These are phyloP conservation scores for Bombus polaris DNA, from an alignment of 1,140 invertebrate species.

Conservation along the genomic window DNA sequence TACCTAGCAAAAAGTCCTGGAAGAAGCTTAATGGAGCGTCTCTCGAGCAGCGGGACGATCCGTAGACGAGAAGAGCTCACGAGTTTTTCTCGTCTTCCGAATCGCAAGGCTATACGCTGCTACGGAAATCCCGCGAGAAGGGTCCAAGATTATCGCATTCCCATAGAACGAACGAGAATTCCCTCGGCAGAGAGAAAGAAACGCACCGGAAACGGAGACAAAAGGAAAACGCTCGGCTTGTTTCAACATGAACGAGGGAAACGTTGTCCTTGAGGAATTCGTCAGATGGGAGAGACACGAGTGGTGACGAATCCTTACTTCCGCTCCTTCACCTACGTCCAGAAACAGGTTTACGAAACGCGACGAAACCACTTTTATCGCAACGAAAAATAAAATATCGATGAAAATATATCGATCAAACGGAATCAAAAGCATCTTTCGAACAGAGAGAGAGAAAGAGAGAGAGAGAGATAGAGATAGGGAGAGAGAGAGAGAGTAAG, in stretches of 20 bases:
- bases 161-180: conserved; percentile 35
- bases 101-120: background rate
- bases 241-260: background rate
- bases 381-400: background rate
- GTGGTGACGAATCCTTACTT: conserved; percentile 35
- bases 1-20: conserved; percentile 22
- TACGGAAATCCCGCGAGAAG: conserved; percentile 36
- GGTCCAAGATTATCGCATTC: conserved; percentile 50
- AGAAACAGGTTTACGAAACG: background rate
- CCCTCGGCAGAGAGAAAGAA: background rate
- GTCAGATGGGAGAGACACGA: background rate
- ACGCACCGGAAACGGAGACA: conserved; percentile 40
- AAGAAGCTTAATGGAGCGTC: conserved; percentile 56
- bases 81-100: conserved; percentile 44
- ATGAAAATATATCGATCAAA: background rate
- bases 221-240: conserved; percentile 31
- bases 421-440: background rate
- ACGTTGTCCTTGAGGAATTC: conserved; percentile 14
- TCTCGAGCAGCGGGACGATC: conserved; percentile 22
- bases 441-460: too few relatives aligned
- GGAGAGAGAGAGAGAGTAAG: background rate
- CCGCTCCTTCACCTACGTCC: background rate
- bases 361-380: background rate
- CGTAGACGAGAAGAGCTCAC: conserved; percentile 28
- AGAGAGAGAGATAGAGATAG: too few relatives aligned